Evolutionary conservation across 53 echinoderm and acorn worm genomes (phyloP).

Genomic region (Echinometra lucunter): DNA sequence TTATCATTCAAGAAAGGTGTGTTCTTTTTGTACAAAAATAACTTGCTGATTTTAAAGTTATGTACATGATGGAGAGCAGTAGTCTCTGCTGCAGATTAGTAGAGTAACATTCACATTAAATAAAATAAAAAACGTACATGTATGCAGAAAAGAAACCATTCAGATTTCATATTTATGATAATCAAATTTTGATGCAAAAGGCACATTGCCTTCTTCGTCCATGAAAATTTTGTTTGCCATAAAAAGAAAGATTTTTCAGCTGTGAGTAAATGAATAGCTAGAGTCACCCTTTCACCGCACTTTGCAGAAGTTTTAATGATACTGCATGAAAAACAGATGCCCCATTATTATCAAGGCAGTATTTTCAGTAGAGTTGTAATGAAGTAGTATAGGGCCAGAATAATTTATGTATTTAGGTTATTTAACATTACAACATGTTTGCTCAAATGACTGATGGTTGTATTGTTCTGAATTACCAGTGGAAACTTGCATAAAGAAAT

Average conservation of each 20-base stretch:
- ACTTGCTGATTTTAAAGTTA: constrained; percentile 16
- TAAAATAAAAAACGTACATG: neutral
- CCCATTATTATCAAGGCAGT: neutral
- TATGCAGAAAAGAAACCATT: neutral
- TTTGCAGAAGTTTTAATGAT: no score
- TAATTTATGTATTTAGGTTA: no score
- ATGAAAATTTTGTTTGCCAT: neutral
- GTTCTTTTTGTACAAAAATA: constrained; percentile 46
- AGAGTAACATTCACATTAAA: constrained; percentile 54
- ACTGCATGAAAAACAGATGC: neutral
- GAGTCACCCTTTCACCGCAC: no score
- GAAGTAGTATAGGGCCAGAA: neutral
- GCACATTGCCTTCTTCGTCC: neutral
- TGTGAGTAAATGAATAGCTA: no score
- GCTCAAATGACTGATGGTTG: neutral
- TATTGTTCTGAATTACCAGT: neutral
- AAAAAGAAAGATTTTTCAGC: neutral
- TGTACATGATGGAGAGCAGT: constrained; percentile 64
- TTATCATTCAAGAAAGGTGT: neutral
- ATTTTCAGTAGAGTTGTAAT: neutral
- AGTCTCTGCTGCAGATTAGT: constrained; percentile 3
- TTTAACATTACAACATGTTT: no score
- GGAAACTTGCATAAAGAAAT: constrained; percentile 14
- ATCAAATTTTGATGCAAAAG: neutral
- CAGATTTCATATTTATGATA: neutral